Conservation (phyloP, 1,140 invertebrate species). For the Zaprionus tsacasi region DNA sequence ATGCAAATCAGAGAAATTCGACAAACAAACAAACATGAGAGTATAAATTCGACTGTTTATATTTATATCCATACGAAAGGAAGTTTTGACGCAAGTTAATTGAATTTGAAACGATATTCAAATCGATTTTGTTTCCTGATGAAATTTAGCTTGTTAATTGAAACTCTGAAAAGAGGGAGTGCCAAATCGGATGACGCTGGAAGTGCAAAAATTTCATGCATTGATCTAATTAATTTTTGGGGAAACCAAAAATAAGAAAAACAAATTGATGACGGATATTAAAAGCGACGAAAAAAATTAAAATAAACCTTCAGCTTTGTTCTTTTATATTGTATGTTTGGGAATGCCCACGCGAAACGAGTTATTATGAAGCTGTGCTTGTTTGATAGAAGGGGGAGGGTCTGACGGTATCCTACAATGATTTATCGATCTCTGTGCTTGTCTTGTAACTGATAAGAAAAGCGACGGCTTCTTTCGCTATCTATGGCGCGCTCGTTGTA, state of each 20-base stretch:
- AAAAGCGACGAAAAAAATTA: conserved; percentile 1
- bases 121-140: conserved; percentile 7
- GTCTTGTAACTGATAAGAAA: conserved; percentile 31
- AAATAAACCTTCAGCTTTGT: not conserved
- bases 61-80: not conserved
- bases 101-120: not conserved
- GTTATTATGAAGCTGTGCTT: conserved; percentile 3
- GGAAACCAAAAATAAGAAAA: conserved; percentile 4
- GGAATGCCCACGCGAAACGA: conserved; percentile 16
- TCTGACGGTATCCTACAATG: not conserved
- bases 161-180: not conserved
- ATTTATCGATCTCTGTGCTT: conserved; percentile 15
- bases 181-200: conserved; percentile 1
- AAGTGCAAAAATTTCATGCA: conserved; percentile 1
- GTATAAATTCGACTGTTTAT: not conserved
- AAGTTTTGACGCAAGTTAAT: conserved; percentile 4
- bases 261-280: conserved; percentile 25
- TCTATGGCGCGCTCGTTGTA: not conserved
- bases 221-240: conserved; percentile 19
- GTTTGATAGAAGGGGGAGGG: not conserved
- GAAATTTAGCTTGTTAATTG: not conserved
- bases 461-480: conserved; percentile 16
- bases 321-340: not conserved
- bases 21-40: not conserved
- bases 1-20: conserved; percentile 42